A percentile compares a stretch with the other conserved stretches of the same genome.
These are phyloP conservation scores for Conger conger DNA, from an alignment of 2,113 vertebrate genomes.

Conservation along the genomic window DNA sequence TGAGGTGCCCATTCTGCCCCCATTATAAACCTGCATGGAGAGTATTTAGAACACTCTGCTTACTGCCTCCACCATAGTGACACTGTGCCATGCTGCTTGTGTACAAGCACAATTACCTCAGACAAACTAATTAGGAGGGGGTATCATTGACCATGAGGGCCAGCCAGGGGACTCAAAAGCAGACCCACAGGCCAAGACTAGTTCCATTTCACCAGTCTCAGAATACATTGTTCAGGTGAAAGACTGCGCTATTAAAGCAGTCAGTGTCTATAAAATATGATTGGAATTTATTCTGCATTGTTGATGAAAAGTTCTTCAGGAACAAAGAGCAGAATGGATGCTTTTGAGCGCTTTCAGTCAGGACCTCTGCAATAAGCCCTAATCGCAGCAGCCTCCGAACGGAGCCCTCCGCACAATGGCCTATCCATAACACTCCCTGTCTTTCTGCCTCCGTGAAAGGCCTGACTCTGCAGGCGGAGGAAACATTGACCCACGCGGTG, in stretches of 20 bases:
- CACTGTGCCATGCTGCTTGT: neutral
- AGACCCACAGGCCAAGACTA: constrained; percentile 52
- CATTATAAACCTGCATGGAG: too few relatives aligned
- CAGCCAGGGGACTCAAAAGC: constrained; percentile 60
- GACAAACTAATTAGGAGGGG: constrained; percentile 17
- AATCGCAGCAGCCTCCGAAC: neutral
- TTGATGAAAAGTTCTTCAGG: neutral
- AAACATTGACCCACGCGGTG: constrained; percentile 46
- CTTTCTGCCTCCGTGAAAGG: neutral
- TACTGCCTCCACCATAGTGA: neutral
- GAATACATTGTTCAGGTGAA: constrained; percentile 48
- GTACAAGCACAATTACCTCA: neutral
- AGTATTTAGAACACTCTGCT: neutral
- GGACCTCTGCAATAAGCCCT: neutral
- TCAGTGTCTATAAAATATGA: constrained; percentile 41
- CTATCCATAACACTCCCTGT: neutral
- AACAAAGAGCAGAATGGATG: constrained; percentile 37
- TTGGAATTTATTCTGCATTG: constrained; percentile 35
- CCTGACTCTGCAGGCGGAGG: constrained; percentile 29
- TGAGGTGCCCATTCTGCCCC: neutral
- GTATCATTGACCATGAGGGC: constrained; percentile 35
- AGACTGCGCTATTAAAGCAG: constrained; percentile 16
- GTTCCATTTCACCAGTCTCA: constrained; percentile 42
- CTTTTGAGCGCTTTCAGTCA: constrained; percentile 43
- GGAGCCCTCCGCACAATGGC: neutral